Evolutionary conservation across 2,113 vertebrate species (phyloP), one percentile per base, ranked within the genome.

Genomic region (Isichthys henryi): DNA sequence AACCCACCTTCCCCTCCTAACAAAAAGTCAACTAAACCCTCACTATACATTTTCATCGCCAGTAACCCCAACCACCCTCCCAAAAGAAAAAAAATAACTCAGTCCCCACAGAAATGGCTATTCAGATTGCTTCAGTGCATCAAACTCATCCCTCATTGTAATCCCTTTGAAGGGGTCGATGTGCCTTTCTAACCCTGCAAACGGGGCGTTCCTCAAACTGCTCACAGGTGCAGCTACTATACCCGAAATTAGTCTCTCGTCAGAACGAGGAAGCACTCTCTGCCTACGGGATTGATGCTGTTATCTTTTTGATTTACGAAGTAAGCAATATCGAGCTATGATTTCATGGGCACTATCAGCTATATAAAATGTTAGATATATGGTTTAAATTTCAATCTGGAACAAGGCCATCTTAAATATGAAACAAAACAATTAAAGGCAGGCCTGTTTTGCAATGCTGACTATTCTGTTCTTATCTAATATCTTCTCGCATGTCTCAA

Each of bases 381-480:
- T 92, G n/a, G n/a, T 52, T 80, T 85, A 93, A 90, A 94, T 92
- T 91, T 92, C 91, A 82, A 92, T 93, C 90, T 91, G 89, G 93
- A 90, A 91, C 35, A 91, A 83, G 89, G 83, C 88, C 70, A 91
- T 88, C 77, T 91, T 31, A 39, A 93, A 39, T 39, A 39, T 39
- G 39, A 39, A 39, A 2, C 39, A 39, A 39, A 39, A 91, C n/a
- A 1, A 87, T 94, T 92, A 93, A 77, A 93, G 92, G 92, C 90
- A 1, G 52, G 89, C 88, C 89, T 92, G 90, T 90, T 91, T 27
- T 62, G 88, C 62, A 89, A 93, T 90, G 91, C 89, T 92, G 92
- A 92, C 92, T 90, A 77, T 91, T 92, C 93, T 35, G 39, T 91
- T 91, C 89, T 58, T 83, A 21, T 74, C 52, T 56, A 82, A 39